A percentile compares a stretch with the other conserved stretches of the same genome.
These are phyloP conservation scores for Acronicta aceris DNA, from an alignment of 2,888 invertebrate genomes.

Conservation along the genomic window DNA sequence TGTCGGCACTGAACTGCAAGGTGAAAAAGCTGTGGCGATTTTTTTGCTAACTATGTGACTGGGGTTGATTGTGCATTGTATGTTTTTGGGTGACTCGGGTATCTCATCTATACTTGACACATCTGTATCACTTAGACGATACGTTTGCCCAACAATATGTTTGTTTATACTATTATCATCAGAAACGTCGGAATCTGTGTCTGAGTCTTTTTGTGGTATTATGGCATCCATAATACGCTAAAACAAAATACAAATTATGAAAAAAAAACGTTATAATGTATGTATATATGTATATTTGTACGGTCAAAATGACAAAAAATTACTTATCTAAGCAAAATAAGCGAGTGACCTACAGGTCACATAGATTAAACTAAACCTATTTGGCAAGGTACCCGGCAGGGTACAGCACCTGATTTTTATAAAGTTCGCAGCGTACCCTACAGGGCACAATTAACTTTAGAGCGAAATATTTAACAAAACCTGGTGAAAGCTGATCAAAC, in stretches of 20 bases:
- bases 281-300: no score
- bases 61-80: constrained; percentile 6
- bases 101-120: constrained; percentile 6
- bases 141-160: constrained; percentile 4
- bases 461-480: constrained; percentile 7
- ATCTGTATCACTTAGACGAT: constrained; percentile 3
- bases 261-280: no score
- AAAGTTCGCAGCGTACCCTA: constrained; percentile 11
- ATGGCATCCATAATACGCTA: no score
- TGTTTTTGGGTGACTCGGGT: constrained; percentile 4
- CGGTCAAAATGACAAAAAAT: no score
- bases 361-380: no score
- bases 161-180: neutral
- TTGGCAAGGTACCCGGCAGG: no score
- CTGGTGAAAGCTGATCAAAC: constrained; percentile 6
- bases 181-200: constrained; percentile 3
- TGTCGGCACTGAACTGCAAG: constrained; percentile 5
- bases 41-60: constrained; percentile 2
- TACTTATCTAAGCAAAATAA: no score
- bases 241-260: no score
- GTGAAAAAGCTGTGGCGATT: constrained; percentile 2
- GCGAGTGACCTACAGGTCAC: no score
- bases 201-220: neutral
- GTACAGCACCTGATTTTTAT: neutral
- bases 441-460: constrained; percentile 9